These are phyloP conservation scores for Heliconius sara DNA, from an alignment of 2,888 invertebrate genomes.

Conservation along the genomic window DNA sequence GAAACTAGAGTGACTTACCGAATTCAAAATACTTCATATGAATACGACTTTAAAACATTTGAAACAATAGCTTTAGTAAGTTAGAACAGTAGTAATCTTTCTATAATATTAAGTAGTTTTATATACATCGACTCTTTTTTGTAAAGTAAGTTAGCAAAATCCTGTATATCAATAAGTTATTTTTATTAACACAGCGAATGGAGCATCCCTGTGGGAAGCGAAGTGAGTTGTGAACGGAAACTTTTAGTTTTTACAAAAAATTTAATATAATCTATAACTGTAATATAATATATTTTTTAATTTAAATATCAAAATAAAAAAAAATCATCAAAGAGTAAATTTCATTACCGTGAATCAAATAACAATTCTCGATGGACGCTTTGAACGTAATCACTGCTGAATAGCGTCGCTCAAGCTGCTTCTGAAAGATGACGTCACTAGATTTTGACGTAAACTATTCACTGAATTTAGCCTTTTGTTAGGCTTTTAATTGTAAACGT, in stretches of 20 bases:
- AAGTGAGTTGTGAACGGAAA: no score
- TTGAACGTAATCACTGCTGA: slow-evolving; percentile 4
- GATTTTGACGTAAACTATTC: slow-evolving; percentile 19
- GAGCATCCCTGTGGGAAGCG: no score
- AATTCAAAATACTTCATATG: background rate
- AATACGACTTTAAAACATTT: background rate
- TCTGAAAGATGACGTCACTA: slow-evolving; percentile 14
- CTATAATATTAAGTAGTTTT: no score
- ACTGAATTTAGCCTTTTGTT: background rate
- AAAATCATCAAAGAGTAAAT: background rate
- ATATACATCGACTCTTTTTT: no score
- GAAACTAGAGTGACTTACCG: background rate
- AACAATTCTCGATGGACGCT: background rate
- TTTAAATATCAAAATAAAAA: background rate
- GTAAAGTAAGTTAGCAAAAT: no score
- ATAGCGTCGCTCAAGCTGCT: slow-evolving; percentile 3
- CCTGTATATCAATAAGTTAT: no score
- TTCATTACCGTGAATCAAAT: background rate
- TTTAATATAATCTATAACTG: no score
- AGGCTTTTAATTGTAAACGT: no score
- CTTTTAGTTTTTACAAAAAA: no score
- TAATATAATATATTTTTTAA: no score
- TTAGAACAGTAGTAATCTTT: no score
- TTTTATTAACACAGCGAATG: no score
- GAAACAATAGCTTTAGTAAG: background rate